phyloP scores from a whole-genome alignment of 2,888 invertebrate species.

The Bugula neritina region DNA sequence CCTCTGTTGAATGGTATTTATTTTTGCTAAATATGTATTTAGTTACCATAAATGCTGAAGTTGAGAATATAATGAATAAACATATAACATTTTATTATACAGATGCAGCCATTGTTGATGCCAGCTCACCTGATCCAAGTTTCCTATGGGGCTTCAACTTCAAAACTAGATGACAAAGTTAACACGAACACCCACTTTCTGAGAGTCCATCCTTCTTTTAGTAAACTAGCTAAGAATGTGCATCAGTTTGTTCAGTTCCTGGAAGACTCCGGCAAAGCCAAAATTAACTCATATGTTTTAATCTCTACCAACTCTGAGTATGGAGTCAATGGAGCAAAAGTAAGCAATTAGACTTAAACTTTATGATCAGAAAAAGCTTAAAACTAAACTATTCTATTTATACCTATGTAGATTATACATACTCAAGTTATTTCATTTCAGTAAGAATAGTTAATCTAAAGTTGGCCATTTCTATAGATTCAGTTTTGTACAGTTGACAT shows the following conservation, averaged over 20 bases:
- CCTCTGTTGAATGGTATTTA: neutral
- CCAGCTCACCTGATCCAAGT: slow-evolving; percentile 5
- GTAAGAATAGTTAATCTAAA: too few species aligned
- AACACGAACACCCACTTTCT: neutral
- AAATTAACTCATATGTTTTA: neutral
- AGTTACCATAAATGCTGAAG: too few species aligned
- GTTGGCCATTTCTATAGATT: too few species aligned
- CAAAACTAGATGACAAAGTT: neutral
- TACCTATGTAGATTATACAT: too few species aligned
- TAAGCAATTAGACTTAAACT: neutral
- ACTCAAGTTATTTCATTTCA: too few species aligned
- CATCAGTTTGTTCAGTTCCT: neutral
- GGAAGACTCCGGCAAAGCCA: neutral
- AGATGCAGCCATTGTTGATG: neutral
- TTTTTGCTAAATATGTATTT: too few species aligned
- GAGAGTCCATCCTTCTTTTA: neutral
- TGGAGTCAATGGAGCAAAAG: neutral
- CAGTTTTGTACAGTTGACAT: too few species aligned
- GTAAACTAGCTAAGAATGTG: neutral
- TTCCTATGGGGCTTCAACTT: neutral
- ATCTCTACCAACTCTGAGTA: neutral
- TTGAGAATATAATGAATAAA: too few species aligned
- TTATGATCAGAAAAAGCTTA: too few species aligned
- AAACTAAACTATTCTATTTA: too few species aligned
- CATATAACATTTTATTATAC: neutral